phyloP scores from a whole-genome alignment of 2,113 vertebrate genomes.

The Microcebus tavaratra region DNA sequence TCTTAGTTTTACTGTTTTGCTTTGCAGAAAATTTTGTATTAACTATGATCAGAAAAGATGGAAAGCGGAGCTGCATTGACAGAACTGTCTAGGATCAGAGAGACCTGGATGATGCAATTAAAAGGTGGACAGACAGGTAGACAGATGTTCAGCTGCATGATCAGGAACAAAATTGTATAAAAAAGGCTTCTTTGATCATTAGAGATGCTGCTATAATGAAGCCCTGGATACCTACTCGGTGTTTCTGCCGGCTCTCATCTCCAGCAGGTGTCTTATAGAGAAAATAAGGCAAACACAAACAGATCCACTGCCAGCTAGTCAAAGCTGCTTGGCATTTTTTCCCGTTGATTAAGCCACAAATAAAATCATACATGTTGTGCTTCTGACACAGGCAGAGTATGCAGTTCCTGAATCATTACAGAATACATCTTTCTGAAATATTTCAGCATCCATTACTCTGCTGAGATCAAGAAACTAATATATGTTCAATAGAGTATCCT shows the following conservation, averaged over 20 bases:
- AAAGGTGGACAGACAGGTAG: slow-evolving; percentile 82
- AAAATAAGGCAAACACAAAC: slow-evolving; percentile 62
- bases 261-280: slow-evolving; percentile 69
- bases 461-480: slow-evolving; percentile 57
- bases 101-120: slow-evolving; percentile 73
- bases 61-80: slow-evolving; percentile 41
- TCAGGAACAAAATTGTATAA: slow-evolving; percentile 67
- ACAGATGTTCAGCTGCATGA: slow-evolving; percentile 69
- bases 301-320: slow-evolving; percentile 62
- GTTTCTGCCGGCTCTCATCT: slow-evolving; percentile 74
- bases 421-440: slow-evolving; percentile 60
- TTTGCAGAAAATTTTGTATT: slow-evolving; percentile 12
- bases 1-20: slow-evolving; percentile 27
- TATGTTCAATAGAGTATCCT: slow-evolving; percentile 60
- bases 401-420: neutral
- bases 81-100: slow-evolving; percentile 58
- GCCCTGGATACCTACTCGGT: slow-evolving; percentile 72
- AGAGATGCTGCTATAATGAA: slow-evolving; percentile 56
- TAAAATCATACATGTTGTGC: slow-evolving; percentile 69
- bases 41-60: slow-evolving; percentile 64
- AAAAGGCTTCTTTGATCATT: slow-evolving; percentile 80
- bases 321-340: slow-evolving; percentile 45
- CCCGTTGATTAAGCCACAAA: slow-evolving; percentile 73
- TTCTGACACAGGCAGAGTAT: slow-evolving; percentile 24
- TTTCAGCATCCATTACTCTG: neutral